Percentiles rank a stretch among this genome's conserved stretches.
These are phyloP conservation scores for Paraescarpia echinospica DNA, from an alignment of 1,140 invertebrate species.

Conservation along the genomic window DNA sequence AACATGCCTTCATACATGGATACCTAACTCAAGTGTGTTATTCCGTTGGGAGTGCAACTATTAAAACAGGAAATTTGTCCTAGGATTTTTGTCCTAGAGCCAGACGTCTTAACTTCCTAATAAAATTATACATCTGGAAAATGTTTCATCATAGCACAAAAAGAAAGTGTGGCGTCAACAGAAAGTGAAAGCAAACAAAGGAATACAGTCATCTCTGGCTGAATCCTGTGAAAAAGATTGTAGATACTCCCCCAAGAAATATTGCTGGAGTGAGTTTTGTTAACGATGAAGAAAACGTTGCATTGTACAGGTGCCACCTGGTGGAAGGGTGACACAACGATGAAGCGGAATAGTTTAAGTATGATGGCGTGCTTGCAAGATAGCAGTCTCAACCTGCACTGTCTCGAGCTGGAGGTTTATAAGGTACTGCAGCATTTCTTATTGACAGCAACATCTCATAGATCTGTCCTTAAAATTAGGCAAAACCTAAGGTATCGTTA, in stretches of 20 bases:
- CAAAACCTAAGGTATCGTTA: too few relatives aligned
- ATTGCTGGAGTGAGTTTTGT: neutral
- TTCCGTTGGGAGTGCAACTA: neutral
- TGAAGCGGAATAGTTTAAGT: neutral
- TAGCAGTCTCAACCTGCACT: neutral
- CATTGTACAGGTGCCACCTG: neutral
- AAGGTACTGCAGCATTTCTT: neutral
- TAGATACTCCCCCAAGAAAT: neutral
- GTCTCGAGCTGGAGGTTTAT: neutral
- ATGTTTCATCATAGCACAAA: neutral
- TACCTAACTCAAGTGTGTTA: neutral
- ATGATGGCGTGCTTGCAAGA: neutral
- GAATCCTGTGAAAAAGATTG: neutral
- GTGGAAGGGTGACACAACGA: neutral
- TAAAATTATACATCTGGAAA: neutral
- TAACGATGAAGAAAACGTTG: neutral
- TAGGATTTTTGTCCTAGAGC: neutral
- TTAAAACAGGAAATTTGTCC: neutral
- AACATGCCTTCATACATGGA: neutral
- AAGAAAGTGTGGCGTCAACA: neutral
- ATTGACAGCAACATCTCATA: neutral
- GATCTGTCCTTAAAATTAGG: neutral
- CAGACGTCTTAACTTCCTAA: neutral
- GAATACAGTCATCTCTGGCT: too few relatives aligned
- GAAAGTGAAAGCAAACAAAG: neutral